Evolutionary conservation across 2,888 invertebrate species (phyloP).

Genomic region (Acanthopleura granulata): DNA sequence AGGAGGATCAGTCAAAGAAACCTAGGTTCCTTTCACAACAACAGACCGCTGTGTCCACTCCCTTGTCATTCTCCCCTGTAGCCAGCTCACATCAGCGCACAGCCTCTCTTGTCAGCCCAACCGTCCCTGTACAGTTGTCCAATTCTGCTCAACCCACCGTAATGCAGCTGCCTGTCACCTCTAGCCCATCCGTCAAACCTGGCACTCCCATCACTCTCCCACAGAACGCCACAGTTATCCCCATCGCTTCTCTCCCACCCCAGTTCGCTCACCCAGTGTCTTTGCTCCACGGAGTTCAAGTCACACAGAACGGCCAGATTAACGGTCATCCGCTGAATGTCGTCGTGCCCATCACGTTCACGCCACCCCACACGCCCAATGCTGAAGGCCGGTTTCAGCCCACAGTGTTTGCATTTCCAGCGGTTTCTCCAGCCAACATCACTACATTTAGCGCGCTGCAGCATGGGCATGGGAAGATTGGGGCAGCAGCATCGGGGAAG

Average conservation of each 20-base stretch:
- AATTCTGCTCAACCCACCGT: conserved; percentile 33
- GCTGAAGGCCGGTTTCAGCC: conserved; percentile 31
- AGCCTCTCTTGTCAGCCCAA: conserved; percentile 16
- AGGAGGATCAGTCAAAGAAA: conserved; percentile 16
- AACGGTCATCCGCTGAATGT: conserved; percentile 38
- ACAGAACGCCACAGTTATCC: conserved; percentile 20
- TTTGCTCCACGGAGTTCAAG: background rate
- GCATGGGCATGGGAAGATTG: conserved; percentile 16
- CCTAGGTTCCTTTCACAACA: background rate
- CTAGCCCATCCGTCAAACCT: conserved; percentile 9
- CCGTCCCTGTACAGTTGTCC: conserved; percentile 34
- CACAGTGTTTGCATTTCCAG: conserved; percentile 9
- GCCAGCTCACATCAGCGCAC: background rate
- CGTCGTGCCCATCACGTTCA: conserved; percentile 47
- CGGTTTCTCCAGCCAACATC: conserved; percentile 22
- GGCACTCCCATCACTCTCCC: conserved; percentile 16
- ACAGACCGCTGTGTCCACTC: background rate
- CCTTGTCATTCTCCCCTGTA: background rate
- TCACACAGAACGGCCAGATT: conserved; percentile 14
- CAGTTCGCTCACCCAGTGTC: conserved; percentile 36
- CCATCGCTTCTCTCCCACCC: background rate
- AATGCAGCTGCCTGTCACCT: conserved; percentile 22
- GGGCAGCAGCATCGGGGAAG: conserved; percentile 1
- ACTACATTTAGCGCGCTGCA: conserved; percentile 29
- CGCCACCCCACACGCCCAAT: conserved; percentile 42